Base-by-base conservation (phyloP, 2,113 vertebrate species). In the Carassius auratus region DNA sequence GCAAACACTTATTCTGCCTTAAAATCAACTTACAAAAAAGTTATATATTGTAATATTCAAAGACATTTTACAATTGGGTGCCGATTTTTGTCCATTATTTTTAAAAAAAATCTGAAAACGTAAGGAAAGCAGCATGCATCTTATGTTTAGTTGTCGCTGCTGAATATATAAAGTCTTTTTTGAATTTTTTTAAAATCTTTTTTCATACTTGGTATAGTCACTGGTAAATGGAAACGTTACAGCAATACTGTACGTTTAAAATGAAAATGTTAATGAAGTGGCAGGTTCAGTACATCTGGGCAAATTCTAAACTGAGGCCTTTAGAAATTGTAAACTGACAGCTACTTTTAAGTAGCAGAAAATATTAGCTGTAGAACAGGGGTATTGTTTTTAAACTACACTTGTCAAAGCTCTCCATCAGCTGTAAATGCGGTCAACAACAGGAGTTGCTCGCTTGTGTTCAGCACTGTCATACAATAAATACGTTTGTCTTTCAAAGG, bases 1-100 rank as follows among this genome's bases (percentile, higher is more conserved):
- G 88, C 74, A 88, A 91, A 88, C 85, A 88, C 74, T 73, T 81
- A 79, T 78, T 83, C 83, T 76, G 71, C 85, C 76, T 80, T 81
- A 84, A 88, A 89, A 78, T 64, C 83, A 84, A 59, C 64, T 61
- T 83, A 84, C 74, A 59, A 86, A 88, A 88, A 89, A 75, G 66
- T 76, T 89, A 62, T 55, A 85, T 61, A 84, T 75, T 73, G 64
- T 85, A 86, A 86, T 74, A 84, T 84, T 85, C 36, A 86, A 88
- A 88, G 61, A 84, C 42, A 81, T 82, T 86, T 84, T 84, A 86
- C 81, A 86, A 71, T 66, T 84, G 77, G 81, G 76, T 62, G 81
- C 38, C 76, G 79, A 71, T 76, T 81, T 77, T 80, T 81, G 9
- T 81, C 55, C 69, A 62, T 50, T 84, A 84, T 80, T 26, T 7